Base-by-base conservation (phyloP, 2,113 vertebrate species). In the Rhabdomys dilectus region DNA sequence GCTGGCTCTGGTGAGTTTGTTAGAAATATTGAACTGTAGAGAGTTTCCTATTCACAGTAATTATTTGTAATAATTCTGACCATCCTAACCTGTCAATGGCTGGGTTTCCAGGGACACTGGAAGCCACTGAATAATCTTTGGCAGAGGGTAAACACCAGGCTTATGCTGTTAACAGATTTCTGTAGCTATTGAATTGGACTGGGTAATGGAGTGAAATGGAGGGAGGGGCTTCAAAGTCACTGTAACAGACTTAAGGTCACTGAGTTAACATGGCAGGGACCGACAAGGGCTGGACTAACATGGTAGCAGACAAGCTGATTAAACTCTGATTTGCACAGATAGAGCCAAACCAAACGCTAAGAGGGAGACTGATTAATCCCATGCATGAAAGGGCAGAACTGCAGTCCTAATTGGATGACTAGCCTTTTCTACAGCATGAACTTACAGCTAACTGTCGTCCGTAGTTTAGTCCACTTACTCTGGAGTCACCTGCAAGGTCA, bases 71-170 rank as follows among this genome's bases (percentile, higher is more conserved):
- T 78, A 77, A 42, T 34, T n/a, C 17, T 80, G 42, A 42, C 11
- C 48, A 87, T 95, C 22, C 77, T 68, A 93, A 34, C 12, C 19
- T 45, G 15, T n/a, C 62, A 75, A 75, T 29, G 48, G 51, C 91
- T 80, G 36, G 39, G 82, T 96, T 87, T 95, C 77, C 58, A 89
- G 91, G 72, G 85, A 96, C 4, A 86, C 68, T 22, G 70, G 66
- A 48, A 93, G 81, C 68, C 15, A 76, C 1, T 53, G 78, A 93
- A 73, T 78, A 39, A 66, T 95, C 73, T 77, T 48, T 81, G 45
- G 45, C 39, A 86, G 51, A 86, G 42, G 48, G 87, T 42, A 64
- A 94, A 81, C 39, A 91, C n/a, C 45, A 51, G 60, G 56, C 39
- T 62, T 62, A 42, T 42, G 56, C 24, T 84, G 62, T 62, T 29